phyloP scores from a whole-genome alignment of 2,888 invertebrate species.

The Ryuthela nishihirai region DNA sequence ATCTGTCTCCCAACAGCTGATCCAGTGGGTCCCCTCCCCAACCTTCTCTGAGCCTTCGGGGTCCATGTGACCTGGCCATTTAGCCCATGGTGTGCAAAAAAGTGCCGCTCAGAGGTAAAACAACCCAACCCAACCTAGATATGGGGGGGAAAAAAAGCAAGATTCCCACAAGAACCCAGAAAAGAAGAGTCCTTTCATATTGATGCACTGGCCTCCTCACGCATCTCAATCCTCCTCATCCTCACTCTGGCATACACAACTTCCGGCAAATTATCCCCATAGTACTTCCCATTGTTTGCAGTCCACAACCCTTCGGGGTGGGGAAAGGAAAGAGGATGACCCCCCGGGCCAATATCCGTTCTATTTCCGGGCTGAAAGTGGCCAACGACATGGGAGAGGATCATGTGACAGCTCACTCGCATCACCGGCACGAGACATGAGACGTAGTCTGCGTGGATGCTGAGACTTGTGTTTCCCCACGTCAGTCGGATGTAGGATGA shows the following conservation, averaged over 20 bases:
- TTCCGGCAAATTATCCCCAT: slow-evolving; percentile 35
- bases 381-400: slow-evolving; percentile 2
- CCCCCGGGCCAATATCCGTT: slow-evolving; percentile 32
- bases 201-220: background rate
- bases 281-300: slow-evolving; percentile 19
- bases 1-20: too few species aligned
- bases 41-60: too few species aligned
- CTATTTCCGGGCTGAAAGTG: slow-evolving; percentile 34
- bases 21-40: too few species aligned
- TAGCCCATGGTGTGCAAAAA: too few species aligned
- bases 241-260: slow-evolving; percentile 13
- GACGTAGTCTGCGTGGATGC: too few species aligned
- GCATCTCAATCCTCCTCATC: background rate
- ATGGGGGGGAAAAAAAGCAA: too few species aligned
- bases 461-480: too few species aligned
- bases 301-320: background rate
- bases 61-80: too few species aligned
- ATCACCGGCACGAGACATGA: too few species aligned
- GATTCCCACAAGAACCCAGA: background rate
- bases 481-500: too few species aligned
- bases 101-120: too few species aligned
- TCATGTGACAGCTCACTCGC: background rate
- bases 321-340: background rate
- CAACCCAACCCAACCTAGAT: too few species aligned
- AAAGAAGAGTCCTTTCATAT: background rate